These are phyloP conservation scores for Mionectes olivaceus DNA, from an alignment of 2,797 vertebrate genomes.

Conservation along the genomic window DNA sequence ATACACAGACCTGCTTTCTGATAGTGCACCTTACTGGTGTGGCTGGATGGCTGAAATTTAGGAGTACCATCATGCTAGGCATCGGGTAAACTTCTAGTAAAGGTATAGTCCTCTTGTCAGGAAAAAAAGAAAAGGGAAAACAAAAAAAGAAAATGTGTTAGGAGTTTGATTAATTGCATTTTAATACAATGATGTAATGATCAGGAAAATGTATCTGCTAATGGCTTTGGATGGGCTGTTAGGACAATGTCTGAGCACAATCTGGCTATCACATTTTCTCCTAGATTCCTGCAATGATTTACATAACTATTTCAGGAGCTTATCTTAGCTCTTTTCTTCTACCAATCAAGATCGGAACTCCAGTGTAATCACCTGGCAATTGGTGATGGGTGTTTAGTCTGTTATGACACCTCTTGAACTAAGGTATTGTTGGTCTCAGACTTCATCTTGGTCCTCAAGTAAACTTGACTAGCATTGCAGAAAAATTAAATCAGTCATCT, in stretches of 20 bases:
- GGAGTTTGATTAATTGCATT: not conserved
- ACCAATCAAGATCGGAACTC: not conserved
- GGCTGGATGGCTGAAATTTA: not conserved
- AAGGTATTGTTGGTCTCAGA: not conserved
- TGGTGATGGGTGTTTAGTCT: not conserved
- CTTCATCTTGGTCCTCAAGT: not conserved
- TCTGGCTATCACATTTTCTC: not conserved
- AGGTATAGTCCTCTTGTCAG: not conserved
- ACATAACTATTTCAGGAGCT: not conserved
- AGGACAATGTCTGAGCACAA: not conserved
- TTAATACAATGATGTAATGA: not conserved
- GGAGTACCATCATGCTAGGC: not conserved
- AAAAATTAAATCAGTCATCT: not conserved
- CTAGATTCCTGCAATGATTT: not conserved
- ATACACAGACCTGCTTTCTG: not conserved
- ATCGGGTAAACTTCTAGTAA: not conserved
- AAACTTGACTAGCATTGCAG: not conserved
- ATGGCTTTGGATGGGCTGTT: not conserved
- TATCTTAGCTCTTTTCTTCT: slow-evolving; percentile 23
- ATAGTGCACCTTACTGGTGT: not conserved
- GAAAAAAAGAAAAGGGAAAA: not conserved
- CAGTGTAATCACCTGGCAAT: not conserved
- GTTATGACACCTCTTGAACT: not conserved
- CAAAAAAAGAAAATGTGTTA: not conserved
- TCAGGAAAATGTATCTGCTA: not conserved